These are phyloP conservation scores for Bubalus kerabau DNA, from an alignment of 2,113 vertebrate species.

Conservation along the genomic window DNA sequence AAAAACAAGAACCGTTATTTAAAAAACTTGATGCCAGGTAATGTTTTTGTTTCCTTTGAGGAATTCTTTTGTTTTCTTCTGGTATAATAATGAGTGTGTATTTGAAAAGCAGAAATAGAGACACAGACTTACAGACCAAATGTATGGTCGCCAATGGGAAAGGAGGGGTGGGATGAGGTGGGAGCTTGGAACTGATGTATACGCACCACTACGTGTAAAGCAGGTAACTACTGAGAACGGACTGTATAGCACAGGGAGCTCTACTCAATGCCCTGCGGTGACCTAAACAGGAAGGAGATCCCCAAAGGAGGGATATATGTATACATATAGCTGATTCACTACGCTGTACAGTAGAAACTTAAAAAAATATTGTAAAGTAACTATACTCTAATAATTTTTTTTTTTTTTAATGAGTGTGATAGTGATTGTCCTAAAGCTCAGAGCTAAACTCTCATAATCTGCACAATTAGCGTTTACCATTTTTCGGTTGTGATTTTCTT, in stretches of 20 bases:
- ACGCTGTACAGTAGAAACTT: background rate
- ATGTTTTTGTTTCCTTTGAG: background rate
- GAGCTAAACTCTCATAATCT: background rate
- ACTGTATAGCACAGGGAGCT: background rate
- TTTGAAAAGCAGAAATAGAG: background rate
- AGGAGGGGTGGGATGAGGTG: background rate
- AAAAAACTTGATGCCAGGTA: background rate
- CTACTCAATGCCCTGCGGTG: background rate
- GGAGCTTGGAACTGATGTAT: background rate
- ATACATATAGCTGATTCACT: background rate
- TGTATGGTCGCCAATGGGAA: background rate
- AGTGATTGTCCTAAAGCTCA: background rate
- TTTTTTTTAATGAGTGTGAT: background rate
- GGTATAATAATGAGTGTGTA: background rate
- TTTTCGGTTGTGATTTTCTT: background rate
- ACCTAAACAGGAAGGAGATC: background rate
- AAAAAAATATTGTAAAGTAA: background rate
- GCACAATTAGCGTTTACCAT: background rate
- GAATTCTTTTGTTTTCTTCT: background rate
- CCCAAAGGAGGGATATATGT: background rate
- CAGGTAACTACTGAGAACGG: background rate
- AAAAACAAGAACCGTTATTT: constrained; percentile 24
- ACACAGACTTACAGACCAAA: background rate
- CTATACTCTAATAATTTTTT: background rate
- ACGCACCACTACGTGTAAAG: background rate